Conservation (phyloP, 2,113 vertebrate genomes). For the Salminus brasiliensis region DNA sequence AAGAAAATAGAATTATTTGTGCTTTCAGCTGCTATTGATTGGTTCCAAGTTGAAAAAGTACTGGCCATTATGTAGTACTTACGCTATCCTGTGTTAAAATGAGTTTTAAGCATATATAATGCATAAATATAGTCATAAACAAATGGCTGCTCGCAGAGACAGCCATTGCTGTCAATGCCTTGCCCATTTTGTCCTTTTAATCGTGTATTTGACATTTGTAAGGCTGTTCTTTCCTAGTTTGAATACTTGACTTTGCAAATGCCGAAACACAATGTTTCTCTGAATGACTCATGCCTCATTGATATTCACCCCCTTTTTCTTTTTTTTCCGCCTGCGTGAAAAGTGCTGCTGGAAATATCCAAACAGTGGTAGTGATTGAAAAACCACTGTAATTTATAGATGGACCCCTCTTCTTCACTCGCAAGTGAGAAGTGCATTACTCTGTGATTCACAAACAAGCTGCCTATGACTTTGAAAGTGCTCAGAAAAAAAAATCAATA, state of each 20-base stretch:
- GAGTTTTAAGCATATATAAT: conserved; percentile 80
- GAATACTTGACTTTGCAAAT: not conserved
- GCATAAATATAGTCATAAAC: conserved; percentile 79
- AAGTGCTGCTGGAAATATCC: conserved; percentile 35
- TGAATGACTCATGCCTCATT: conserved; percentile 20
- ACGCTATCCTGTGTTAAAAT: conserved; percentile 80
- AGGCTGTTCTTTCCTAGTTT: conserved; percentile 11
- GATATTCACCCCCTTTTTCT: conserved; percentile 15
- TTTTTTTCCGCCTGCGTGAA: not conserved
- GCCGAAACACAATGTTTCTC: not conserved
- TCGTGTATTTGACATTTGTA: not conserved
- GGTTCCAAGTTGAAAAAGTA: conserved; percentile 77
- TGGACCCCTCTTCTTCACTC: conserved; percentile 34
- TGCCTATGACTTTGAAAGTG: conserved; percentile 60
- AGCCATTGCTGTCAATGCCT: conserved; percentile 23
- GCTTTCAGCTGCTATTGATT: conserved; percentile 87
- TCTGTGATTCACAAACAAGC: conserved; percentile 52
- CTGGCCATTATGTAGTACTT: conserved; percentile 76
- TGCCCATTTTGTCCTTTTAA: conserved; percentile 12
- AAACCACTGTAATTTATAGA: conserved; percentile 43
- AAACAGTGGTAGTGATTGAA: conserved; percentile 20
- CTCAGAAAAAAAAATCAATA: conserved; percentile 61
- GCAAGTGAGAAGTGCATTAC: conserved; percentile 46
- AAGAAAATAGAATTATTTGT: conserved; percentile 85
- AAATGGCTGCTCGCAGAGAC: conserved; percentile 55